These are phyloP conservation scores for Xanthia togata DNA, from an alignment of 2,888 invertebrate species.

Conservation along the genomic window DNA sequence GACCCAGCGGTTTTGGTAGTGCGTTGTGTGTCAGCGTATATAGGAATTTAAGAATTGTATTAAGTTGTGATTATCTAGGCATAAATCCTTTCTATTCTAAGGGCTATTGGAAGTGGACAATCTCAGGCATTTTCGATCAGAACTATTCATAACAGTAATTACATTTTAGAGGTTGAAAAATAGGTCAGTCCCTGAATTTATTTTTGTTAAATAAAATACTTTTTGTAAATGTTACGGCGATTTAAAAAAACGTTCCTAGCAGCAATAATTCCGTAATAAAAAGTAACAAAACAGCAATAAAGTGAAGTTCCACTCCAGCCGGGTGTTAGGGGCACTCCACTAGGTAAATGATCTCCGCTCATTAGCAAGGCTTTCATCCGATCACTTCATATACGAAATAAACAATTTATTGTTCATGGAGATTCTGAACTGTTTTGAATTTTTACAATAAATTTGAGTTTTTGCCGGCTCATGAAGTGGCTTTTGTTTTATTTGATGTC, in stretches of 20 bases:
- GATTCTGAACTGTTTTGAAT: neutral
- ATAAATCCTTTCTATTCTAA: neutral
- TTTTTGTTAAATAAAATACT: too few species aligned
- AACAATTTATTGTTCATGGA: slow-evolving; percentile 17
- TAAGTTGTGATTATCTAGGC: neutral
- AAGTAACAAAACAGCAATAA: slow-evolving; percentile 25
- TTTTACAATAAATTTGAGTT: neutral
- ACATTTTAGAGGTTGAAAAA: neutral
- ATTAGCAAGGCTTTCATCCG: slow-evolving; percentile 36
- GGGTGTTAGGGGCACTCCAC: slow-evolving; percentile 13
- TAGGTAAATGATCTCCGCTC: slow-evolving; percentile 37
- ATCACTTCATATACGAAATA: slow-evolving; percentile 31
- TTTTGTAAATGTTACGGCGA: neutral
- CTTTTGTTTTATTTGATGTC: neutral
- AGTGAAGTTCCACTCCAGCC: slow-evolving; percentile 14
- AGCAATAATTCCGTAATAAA: slow-evolving; percentile 22
- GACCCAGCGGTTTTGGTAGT: neutral
- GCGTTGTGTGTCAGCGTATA: neutral
- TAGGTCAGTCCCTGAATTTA: neutral
- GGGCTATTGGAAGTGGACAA: neutral
- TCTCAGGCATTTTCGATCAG: neutral
- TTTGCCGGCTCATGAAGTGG: neutral
- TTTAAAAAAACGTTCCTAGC: neutral
- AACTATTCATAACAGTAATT: neutral
- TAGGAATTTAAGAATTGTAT: neutral